phyloP scores from a whole-genome alignment of 2,888 invertebrate species.

The Rotaria socialis region DNA sequence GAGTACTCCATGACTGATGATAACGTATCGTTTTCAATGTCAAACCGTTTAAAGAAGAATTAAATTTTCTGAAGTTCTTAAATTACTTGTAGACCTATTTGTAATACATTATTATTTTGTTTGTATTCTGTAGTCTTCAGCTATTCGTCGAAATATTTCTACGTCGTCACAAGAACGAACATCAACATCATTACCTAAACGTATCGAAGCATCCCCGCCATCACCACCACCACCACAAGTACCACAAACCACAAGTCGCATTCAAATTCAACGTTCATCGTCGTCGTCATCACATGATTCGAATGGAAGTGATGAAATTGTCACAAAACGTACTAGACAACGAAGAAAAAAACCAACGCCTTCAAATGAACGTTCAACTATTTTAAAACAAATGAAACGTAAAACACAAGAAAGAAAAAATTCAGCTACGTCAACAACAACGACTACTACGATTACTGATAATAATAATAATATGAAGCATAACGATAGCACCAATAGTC shows the following conservation, averaged over 20 bases:
- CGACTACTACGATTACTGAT: not conserved
- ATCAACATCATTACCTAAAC: not conserved
- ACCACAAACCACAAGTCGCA: not conserved
- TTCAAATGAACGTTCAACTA: not conserved
- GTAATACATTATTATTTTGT: too few species aligned
- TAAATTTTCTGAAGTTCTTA: too few species aligned
- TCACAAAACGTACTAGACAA: not conserved
- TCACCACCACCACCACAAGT: not conserved
- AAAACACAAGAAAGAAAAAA: not conserved
- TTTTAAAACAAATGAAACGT: not conserved
- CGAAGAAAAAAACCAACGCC: not conserved
- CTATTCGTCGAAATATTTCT: not conserved
- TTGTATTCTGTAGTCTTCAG: not conserved
- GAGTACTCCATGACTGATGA: too few species aligned
- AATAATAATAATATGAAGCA: not conserved
- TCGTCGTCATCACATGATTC: not conserved
- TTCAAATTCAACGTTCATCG: slow-evolving; percentile 23
- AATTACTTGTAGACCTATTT: too few species aligned
- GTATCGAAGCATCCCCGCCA: not conserved
- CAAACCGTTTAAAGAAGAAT: too few species aligned
- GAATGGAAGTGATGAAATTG: not conserved
- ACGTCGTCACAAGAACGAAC: not conserved
- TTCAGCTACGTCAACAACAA: not conserved
- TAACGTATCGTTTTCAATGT: too few species aligned
- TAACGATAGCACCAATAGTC: not conserved